phyloP scores from a whole-genome alignment of 2,797 vertebrate genomes.

The Lagocephalus sceleratus region DNA sequence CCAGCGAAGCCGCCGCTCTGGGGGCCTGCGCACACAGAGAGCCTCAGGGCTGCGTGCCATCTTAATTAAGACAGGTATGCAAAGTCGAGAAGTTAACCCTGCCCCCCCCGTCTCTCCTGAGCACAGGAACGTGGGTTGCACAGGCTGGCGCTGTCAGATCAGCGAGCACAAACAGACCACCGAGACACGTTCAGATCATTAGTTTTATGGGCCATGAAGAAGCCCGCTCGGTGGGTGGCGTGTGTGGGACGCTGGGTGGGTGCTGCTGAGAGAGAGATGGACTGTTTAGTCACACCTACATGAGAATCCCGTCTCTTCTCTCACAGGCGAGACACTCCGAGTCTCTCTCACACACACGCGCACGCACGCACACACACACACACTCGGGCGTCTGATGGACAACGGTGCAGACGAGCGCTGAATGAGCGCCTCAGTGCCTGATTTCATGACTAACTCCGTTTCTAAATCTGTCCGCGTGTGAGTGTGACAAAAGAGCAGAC shows the following conservation, averaged over 20 bases:
- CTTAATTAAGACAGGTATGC: constrained; percentile 62
- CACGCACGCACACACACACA: background rate
- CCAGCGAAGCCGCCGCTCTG: no score
- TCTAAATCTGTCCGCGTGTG: constrained; percentile 17
- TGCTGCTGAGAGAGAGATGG: constrained; percentile 26
- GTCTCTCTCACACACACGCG: constrained; percentile 15
- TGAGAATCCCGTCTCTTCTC: constrained; percentile 47
- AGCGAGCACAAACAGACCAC: constrained; percentile 32
- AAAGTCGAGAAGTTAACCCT: constrained; percentile 58
- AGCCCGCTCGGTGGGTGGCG: constrained; percentile 35
- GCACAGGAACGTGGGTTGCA: constrained; percentile 5
- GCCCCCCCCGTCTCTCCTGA: background rate
- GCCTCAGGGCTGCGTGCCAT: constrained; percentile 54
- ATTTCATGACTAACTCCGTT: constrained; percentile 30
- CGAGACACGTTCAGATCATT: constrained; percentile 44
- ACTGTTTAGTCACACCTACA: constrained; percentile 64
- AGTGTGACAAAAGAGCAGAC: constrained; percentile 2
- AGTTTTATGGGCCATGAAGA: constrained; percentile 60
- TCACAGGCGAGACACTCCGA: constrained; percentile 48
- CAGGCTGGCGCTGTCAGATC: constrained; percentile 28
- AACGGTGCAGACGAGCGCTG: constrained; percentile 18
- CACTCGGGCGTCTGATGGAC: background rate
- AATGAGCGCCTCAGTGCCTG: constrained; percentile 19
- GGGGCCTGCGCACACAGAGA: no score
- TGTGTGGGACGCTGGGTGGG: constrained; percentile 29